Evolutionary conservation across 35 echinoderm and acorn worm species (phyloP).

Genomic region (Ophioderma brevispina): DNA sequence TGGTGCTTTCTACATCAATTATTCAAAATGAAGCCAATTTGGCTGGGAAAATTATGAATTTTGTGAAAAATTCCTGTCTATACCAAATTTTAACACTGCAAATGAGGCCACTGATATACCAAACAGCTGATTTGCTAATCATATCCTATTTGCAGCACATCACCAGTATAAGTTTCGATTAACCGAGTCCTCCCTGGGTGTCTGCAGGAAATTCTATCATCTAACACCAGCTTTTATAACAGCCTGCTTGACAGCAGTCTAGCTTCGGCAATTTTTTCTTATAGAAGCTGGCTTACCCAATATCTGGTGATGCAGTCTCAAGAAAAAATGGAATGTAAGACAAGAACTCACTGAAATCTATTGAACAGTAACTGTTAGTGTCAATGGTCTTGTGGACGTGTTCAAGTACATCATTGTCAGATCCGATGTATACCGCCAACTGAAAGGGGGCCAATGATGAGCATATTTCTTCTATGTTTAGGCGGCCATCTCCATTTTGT

Average conservation of each 20-base stretch:
- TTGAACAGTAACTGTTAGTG: constrained; percentile 60
- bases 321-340: constrained; percentile 92
- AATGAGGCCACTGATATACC: no score
- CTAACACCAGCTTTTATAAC: background rate
- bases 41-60: no score
- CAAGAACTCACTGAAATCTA: constrained; percentile 89
- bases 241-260: constrained; percentile 57
- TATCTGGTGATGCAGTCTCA: constrained; percentile 76
- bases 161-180: background rate
- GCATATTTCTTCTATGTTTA: constrained; percentile 86
- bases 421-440: constrained; percentile 50
- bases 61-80: no score
- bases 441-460: constrained; percentile 57
- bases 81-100: no score
- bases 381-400: constrained; percentile 85
- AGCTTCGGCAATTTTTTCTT: constrained; percentile 58
- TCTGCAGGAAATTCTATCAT: no score
- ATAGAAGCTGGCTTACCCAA: constrained; percentile 64
- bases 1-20: no score
- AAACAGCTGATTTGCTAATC: no score
- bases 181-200: background rate
- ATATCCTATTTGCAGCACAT: no score
- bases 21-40: no score
- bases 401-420: constrained; percentile 64
- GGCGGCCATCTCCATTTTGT: constrained; percentile 64